Evolutionary conservation across 2,113 vertebrate species (phyloP).

Genomic region (Gadus macrocephalus): DNA sequence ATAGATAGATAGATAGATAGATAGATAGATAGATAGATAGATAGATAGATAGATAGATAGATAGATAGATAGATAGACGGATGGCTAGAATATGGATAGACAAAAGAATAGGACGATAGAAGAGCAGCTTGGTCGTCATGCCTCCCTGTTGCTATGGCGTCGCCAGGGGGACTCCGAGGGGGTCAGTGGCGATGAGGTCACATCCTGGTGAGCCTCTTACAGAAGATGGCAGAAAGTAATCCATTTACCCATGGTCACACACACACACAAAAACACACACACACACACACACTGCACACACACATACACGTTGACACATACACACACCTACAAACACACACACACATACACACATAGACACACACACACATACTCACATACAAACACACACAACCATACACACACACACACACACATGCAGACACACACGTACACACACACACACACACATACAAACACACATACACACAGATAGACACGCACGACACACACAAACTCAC

Average conservation of each 20-base stretch:
- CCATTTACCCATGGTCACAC: constrained; percentile 43
- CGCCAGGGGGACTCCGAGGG: neutral
- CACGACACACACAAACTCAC: too few species aligned
- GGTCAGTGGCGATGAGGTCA: neutral
- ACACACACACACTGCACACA: neutral
- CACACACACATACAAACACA: too few species aligned
- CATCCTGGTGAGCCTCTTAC: neutral
- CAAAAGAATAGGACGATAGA: neutral
- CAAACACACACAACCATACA: too few species aligned
- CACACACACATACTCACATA: neutral
- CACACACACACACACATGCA: too few species aligned
- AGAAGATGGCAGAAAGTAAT: neutral
- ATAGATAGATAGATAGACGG: neutral
- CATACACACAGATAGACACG: too few species aligned
- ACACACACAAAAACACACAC: neutral
- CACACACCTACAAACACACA: too few species aligned
- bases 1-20: neutral
- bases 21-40: neutral
- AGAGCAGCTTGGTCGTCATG: neutral
- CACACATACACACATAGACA: too few species aligned
- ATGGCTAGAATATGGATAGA: too few species aligned
- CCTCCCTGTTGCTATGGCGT: neutral
- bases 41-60: constrained; percentile 1
- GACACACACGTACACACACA: too few species aligned
- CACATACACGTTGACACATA: too few species aligned